A percentile compares a stretch with the other conserved stretches of the same genome.
These are phyloP conservation scores for Schlechtendalia chinensis DNA, from an alignment of 1,140 invertebrate genomes.

Conservation along the genomic window DNA sequence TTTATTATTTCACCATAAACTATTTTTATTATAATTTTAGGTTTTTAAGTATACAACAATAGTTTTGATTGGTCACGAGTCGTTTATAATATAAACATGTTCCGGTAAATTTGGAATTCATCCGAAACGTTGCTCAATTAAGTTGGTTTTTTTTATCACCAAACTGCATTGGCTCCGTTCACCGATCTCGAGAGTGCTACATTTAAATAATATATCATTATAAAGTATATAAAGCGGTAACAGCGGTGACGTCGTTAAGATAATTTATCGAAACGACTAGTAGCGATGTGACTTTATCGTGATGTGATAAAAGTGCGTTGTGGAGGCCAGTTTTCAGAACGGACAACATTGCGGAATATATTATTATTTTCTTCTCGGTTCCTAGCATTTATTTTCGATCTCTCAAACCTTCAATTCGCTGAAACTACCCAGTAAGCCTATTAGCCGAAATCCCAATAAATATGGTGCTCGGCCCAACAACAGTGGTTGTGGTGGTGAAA, in stretches of 20 bases:
- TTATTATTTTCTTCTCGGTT: constrained; percentile 16
- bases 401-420: background rate
- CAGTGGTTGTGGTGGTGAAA: background rate
- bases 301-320: background rate
- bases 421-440: constrained; percentile 3
- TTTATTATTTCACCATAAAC: too few relatives aligned
- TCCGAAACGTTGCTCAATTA: background rate
- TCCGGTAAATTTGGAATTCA: background rate
- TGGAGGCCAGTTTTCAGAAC: background rate
- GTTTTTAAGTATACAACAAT: too few relatives aligned
- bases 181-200: background rate
- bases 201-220: constrained; percentile 25
- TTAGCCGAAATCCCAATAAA: constrained; percentile 17
- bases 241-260: constrained; percentile 6
- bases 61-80: too few relatives aligned
- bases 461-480: background rate
- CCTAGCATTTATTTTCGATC: constrained; percentile 8
- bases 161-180: background rate
- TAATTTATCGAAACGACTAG: constrained; percentile 11
- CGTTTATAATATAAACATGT: too few relatives aligned
- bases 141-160: background rate
- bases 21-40: too few relatives aligned
- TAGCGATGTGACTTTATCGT: background rate
- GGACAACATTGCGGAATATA: constrained; percentile 9
- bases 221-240: background rate